Evolutionary conservation across 2,888 invertebrate species (phyloP), one percentile per base, ranked within the genome.

Genomic region (Colostygia pectinataria): DNA sequence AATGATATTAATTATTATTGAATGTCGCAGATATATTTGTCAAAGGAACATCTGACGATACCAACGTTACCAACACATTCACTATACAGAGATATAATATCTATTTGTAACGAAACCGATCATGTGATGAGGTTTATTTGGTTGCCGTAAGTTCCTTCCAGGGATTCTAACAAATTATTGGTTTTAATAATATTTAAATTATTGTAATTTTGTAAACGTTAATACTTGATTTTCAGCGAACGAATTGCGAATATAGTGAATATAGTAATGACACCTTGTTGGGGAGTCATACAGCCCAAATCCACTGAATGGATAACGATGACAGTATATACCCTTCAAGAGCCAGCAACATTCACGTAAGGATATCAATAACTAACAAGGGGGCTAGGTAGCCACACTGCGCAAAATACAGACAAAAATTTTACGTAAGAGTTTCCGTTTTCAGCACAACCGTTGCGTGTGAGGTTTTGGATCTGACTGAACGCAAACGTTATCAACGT

Each of bases 271-370:
- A 89, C 87, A 4, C 90, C 90, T 0, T 89, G 88, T 61, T 89
- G 88, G 88, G 89, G 90, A 1, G 80, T 87, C 0, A 73, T 90
- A 18, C 81, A 81, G 41, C 85, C 90, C 0, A 83, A 77, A 43
- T 58, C 61, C 27, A 65, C 71, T 1, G 84, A 86, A 58, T 90
- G 90, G 90, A 86, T 90, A 32, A 90, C 90, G 0, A 84, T 90
- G 80, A 87, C 88, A 1, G 80, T 88, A 8, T 89, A 88, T 51
- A 81, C 89, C 0, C 64, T 90, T 12, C 88, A 89, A 60, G 84
- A 88, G 51, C 89, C 90, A 5, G 80, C 87, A 0, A 85, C 85
- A 1, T 88, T 90, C 50, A 90, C 90, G 90, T 90, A 74, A 81
- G 76, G 33, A 44, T 25, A n/a, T 20, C 20, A 20, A 2, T 6